These are phyloP conservation scores for Ophion slaviceki DNA, from an alignment of 2,888 invertebrate species.

Conservation along the genomic window DNA sequence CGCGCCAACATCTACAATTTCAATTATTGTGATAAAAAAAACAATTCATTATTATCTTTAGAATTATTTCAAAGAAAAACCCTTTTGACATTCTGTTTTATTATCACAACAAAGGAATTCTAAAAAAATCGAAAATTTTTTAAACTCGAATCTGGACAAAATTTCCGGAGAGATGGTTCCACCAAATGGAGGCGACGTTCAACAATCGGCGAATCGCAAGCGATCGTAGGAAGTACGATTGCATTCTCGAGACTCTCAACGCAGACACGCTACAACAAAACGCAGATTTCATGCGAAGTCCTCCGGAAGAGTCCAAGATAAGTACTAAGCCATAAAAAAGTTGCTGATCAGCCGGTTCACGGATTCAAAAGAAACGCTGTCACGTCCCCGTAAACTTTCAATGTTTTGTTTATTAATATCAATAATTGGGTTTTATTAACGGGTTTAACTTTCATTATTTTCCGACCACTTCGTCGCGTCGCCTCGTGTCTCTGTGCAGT, in stretches of 20 bases:
- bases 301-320: background rate
- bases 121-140: no score
- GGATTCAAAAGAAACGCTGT: conserved; percentile 34
- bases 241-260: background rate
- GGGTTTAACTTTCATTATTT: no score
- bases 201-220: conserved; percentile 11
- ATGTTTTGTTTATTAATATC: conserved; percentile 52
- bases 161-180: conserved; percentile 20
- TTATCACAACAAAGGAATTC: no score
- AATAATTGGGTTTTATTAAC: conserved; percentile 23
- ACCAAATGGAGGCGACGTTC: conserved; percentile 25
- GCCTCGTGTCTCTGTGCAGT: background rate
- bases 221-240: conserved; percentile 21
- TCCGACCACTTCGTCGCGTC: background rate
- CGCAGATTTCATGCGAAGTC: conserved; percentile 27
- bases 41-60: no score
- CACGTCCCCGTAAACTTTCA: conserved; percentile 36
- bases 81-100: no score
- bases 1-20: no score
- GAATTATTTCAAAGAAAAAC: no score
- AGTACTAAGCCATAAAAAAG: background rate
- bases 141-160: background rate
- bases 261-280: conserved; percentile 6
- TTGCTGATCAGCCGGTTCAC: conserved; percentile 13
- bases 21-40: no score